Percentiles rank a stretch among this genome's conserved stretches.
These are phyloP conservation scores for Psettodes erumei DNA, from an alignment of 2,113 vertebrate genomes.

Conservation along the genomic window DNA sequence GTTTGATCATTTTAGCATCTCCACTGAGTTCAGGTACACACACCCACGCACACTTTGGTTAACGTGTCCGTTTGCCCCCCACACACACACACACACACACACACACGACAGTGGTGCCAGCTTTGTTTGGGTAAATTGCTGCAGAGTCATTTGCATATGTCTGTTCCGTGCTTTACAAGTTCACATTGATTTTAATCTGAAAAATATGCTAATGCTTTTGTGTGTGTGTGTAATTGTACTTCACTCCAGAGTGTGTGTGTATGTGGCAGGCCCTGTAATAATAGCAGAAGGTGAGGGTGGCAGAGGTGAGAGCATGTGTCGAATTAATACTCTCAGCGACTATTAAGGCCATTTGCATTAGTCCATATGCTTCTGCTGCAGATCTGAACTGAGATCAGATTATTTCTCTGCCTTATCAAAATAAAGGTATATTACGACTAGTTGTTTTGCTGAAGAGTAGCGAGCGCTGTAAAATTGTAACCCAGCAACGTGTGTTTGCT, in stretches of 20 bases:
- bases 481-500: slow-evolving; percentile 23
- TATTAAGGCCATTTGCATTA: slow-evolving; percentile 58
- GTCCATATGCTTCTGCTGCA: slow-evolving; percentile 42
- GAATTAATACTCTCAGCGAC: slow-evolving; percentile 52
- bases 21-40: slow-evolving; percentile 5
- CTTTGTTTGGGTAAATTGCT: slow-evolving; percentile 78
- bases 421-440: slow-evolving; percentile 3
- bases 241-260: slow-evolving; percentile 1
- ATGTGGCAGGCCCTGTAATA: slow-evolving; percentile 51
- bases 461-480: background rate
- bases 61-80: background rate
- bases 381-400: slow-evolving; percentile 29
- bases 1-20: background rate
- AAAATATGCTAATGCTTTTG: slow-evolving; percentile 71
- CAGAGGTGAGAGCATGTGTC: slow-evolving; percentile 67
- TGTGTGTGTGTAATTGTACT: slow-evolving; percentile 34
- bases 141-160: slow-evolving; percentile 74
- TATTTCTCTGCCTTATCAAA: background rate
- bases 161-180: slow-evolving; percentile 64
- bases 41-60: slow-evolving; percentile 21
- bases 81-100: too few species aligned
- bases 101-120: slow-evolving; percentile 45
- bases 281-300: slow-evolving; percentile 62
- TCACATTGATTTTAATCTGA: slow-evolving; percentile 72
- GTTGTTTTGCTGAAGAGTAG: slow-evolving; percentile 3